Conservation (phyloP, 2,888 invertebrate species). For the Trichopria drosophilae region DNA sequence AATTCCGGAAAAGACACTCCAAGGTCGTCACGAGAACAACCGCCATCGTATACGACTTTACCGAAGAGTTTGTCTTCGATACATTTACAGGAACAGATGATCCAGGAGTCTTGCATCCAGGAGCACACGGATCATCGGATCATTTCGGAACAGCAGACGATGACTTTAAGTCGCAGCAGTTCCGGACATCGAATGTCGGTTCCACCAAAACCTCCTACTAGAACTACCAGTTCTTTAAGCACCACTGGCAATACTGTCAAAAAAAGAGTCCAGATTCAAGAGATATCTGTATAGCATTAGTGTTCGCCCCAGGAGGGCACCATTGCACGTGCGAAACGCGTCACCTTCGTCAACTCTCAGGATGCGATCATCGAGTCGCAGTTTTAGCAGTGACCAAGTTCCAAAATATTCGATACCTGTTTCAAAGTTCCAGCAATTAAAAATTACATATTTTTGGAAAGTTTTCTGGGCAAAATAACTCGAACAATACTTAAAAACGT, state of each 20-base stretch:
- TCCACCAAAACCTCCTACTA: conserved; percentile 54
- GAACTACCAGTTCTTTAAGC: conserved; percentile 52
- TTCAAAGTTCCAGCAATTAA: neutral
- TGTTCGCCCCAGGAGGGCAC: conserved; percentile 57
- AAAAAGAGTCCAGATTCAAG: conserved; percentile 79
- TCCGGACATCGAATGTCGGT: conserved; percentile 40
- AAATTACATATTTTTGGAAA: conserved; percentile 1
- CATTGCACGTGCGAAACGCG: conserved; percentile 47
- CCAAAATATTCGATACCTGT: conserved; percentile 1
- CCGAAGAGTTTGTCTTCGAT: conserved; percentile 52
- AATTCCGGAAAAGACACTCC: conserved; percentile 52
- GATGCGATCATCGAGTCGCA: conserved; percentile 30
- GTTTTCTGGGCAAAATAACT: conserved; percentile 8
- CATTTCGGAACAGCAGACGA: no score
- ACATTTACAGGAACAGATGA: conserved; percentile 32
- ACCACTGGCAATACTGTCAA: conserved; percentile 62
- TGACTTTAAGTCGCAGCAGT: neutral
- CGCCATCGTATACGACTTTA: conserved; percentile 62
- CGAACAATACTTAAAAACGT: neutral
- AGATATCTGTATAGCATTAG: conserved; percentile 74
- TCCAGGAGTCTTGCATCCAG: no score
- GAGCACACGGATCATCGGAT: no score
- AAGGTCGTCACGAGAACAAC: conserved; percentile 55
- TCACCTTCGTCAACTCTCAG: conserved; percentile 51
- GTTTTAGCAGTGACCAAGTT: conserved; percentile 40